These are phyloP conservation scores for Siniperca undulata DNA, from an alignment of 2,797 vertebrate species.

Conservation along the genomic window DNA sequence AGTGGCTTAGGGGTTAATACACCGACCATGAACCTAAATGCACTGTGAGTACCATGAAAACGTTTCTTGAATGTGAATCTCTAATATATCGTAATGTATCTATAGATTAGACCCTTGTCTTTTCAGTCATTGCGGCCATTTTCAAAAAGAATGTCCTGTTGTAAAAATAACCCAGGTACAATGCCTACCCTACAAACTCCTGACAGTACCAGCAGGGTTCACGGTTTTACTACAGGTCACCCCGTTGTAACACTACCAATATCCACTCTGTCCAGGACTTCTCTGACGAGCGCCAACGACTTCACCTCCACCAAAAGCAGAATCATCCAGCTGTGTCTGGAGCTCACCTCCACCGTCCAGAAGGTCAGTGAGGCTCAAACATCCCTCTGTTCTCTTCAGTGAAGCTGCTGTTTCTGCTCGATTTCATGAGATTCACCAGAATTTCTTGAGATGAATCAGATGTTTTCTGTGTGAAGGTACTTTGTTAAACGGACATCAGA, in stretches of 20 bases:
- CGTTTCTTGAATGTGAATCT: too few species aligned
- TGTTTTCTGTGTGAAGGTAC: not conserved
- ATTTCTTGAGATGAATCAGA: not conserved
- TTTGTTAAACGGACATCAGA: not conserved
- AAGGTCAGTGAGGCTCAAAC: constrained; percentile 88
- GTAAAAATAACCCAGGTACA: too few species aligned
- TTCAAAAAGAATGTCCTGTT: not conserved
- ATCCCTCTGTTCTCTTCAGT: not conserved
- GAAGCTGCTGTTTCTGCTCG: not conserved
- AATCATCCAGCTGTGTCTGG: constrained; percentile 97
- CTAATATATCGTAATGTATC: too few species aligned
- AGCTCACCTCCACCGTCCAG: constrained; percentile 95
- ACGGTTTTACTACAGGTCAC: not conserved
- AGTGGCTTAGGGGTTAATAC: too few species aligned
- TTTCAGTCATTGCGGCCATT: not conserved
- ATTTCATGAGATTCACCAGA: not conserved
- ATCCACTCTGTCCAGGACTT: constrained; percentile 82
- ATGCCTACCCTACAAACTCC: not conserved
- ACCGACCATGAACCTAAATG: not conserved
- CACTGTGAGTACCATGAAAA: not conserved
- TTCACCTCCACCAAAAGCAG: constrained; percentile 93
- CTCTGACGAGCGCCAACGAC: constrained; percentile 90
- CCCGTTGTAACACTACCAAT: fast-evolving
- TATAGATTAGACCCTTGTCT: not conserved
- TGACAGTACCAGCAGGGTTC: not conserved